phyloP scores from a whole-genome alignment of 2,888 invertebrate species.

The Himalopsyche japonica region DNA sequence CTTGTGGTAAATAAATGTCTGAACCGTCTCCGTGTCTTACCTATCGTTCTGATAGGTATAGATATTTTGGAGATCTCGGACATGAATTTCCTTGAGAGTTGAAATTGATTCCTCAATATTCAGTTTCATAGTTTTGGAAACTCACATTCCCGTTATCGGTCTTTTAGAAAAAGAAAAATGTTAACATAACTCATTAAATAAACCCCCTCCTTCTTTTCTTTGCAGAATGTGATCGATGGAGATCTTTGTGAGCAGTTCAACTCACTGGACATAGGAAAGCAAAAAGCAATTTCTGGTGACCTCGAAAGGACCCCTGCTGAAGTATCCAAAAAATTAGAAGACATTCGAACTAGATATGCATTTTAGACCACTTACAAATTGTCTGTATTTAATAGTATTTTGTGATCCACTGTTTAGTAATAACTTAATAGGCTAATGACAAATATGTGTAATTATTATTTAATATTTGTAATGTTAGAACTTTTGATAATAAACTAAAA shows the following conservation, averaged over 20 bases:
- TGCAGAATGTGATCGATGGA: conserved; percentile 96
- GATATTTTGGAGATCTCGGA: conserved; percentile 40
- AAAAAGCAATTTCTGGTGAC: conserved; percentile 93
- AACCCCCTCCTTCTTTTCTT: conserved; percentile 47
- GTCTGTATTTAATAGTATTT: neutral
- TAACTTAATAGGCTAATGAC: neutral
- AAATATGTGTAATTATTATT: neutral
- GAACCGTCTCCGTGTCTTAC: conserved; percentile 41
- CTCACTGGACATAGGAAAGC: conserved; percentile 90
- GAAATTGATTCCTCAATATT: conserved; percentile 43
- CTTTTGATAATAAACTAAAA: neutral
- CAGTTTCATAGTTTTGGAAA: conserved; percentile 55
- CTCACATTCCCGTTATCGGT: conserved; percentile 45
- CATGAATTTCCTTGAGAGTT: conserved; percentile 55
- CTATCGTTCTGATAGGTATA: conserved; percentile 32
- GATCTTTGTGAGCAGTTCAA: conserved; percentile 99
- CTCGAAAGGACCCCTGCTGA: conserved; percentile 94
- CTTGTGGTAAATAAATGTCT: conserved; percentile 50
- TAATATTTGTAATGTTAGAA: neutral
- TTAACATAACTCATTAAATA: neutral
- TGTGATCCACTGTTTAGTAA: neutral
- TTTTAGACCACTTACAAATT: conserved; percentile 71
- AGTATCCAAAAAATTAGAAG: conserved; percentile 98
- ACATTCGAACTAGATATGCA: conserved; percentile 97
- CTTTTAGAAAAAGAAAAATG: neutral